A percentile compares a stretch with the other conserved stretches of the same genome.
phyloP scores from a whole-genome alignment of 1,140 invertebrate species.

The Ceratoteleas bidentatus region DNA sequence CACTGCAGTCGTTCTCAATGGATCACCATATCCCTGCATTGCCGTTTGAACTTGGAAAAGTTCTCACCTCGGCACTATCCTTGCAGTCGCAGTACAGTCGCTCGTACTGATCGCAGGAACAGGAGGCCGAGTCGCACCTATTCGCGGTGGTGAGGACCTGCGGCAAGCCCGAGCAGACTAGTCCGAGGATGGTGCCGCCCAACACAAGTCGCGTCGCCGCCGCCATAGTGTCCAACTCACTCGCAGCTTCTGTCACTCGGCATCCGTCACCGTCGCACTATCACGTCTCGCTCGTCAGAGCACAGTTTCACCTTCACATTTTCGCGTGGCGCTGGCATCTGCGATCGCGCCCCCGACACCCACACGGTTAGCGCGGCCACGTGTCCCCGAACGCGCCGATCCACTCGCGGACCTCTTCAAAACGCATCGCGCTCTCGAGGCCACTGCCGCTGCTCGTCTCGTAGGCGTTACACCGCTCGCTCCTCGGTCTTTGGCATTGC shows the following conservation, averaged over 20 bases:
- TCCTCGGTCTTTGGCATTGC: too few species aligned
- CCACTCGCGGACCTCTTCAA: conserved; percentile 26
- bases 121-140: conserved; percentile 82
- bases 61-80: conserved; percentile 80
- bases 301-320: conserved; percentile 52
- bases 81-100: conserved; percentile 83
- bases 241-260: conserved; percentile 36
- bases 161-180: conserved; percentile 73
- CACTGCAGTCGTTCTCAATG: not conserved
- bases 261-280: conserved; percentile 49
- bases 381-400: conserved; percentile 2
- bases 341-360: conserved; percentile 25
- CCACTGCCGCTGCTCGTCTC: not conserved
- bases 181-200: conserved; percentile 75
- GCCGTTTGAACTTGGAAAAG: not conserved
- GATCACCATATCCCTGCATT: not conserved
- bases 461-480: not conserved
- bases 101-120: conserved; percentile 83
- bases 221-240: conserved; percentile 69
- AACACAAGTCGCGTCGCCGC: conserved; percentile 74
- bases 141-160: conserved; percentile 74
- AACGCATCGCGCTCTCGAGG: conserved; percentile 29
- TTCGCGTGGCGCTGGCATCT: conserved; percentile 47
- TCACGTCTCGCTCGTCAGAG: conserved; percentile 38
- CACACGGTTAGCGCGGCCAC: conserved; percentile 7